Base-by-base conservation (phyloP, 2,797 vertebrate species). In the Halcyon smyrnensis region DNA sequence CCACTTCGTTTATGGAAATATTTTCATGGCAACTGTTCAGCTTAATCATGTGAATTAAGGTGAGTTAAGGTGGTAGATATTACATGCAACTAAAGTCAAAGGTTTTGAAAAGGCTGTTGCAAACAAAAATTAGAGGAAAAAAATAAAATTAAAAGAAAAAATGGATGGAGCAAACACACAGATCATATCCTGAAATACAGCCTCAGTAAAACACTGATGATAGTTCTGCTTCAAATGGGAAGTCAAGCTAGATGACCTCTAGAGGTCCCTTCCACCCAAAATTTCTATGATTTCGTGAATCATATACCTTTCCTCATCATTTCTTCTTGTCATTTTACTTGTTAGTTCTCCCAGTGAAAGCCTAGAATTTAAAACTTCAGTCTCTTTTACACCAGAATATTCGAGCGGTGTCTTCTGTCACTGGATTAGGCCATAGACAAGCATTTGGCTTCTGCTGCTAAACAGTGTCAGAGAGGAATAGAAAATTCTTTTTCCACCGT, bases 221-320 rank as follows among this genome's bases (percentile, higher is more conserved):
- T 36, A 89, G 70, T 60, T 39, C 36, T 87, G 60, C 28, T 92
- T 95, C 57, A 71, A 63, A 68, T 9, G 80, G 57, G 41, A 91
- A 93, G 62, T 91, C 77, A 0, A 86, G 68, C 43, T 70, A 56
- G 84, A 82, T 74, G 86, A 95, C 95, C 95, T 97, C 95, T 96
- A 96, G 93, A 93, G 93, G 95, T 96, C 95, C 96, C 90, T 96
- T 97, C 56, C 96, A 92, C 92, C 92, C 84, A 95, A 97, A 97
- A 95, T 89, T 96, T 96, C 80, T 90, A 5, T 76, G 70, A 79
- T 54, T 82, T 63, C 1, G 4, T 51, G 69, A 89, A 43, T 80
- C 51, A 51, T 63, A 67, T 54, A 84, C 4, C 7, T 91, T 93
- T 94, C 21, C 65, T 68, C 24, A 45, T 51, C 0, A 57, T 68